These are phyloP conservation scores for Catocala fraxini DNA, from an alignment of 2,888 invertebrate genomes.

Conservation along the genomic window DNA sequence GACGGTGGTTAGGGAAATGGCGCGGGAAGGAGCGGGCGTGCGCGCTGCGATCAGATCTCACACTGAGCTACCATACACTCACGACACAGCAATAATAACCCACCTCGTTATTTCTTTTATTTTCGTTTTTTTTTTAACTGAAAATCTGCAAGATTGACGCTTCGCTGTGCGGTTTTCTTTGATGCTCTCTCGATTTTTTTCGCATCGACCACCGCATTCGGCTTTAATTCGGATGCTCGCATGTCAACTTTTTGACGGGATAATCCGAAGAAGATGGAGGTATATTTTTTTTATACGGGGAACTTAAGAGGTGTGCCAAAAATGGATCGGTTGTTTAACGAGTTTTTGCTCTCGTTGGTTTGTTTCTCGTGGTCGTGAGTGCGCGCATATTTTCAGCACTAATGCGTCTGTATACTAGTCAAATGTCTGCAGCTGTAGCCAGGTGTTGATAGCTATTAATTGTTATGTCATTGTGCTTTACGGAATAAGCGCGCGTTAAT, in stretches of 20 bases:
- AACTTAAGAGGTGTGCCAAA: constrained; percentile 40
- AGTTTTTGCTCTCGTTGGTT: constrained; percentile 24
- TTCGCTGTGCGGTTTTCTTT: constrained; percentile 69
- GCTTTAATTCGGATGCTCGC: constrained; percentile 66
- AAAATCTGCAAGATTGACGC: constrained; percentile 78
- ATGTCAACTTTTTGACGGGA: constrained; percentile 76
- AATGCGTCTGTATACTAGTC: constrained; percentile 30
- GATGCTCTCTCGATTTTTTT: constrained; percentile 53
- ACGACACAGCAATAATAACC: constrained; percentile 74
- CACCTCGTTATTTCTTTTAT: constrained; percentile 68
- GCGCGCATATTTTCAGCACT: constrained; percentile 31
- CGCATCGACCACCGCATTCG: constrained; percentile 60
- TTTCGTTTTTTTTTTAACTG: constrained; percentile 72
- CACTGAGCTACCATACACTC: constrained; percentile 76
- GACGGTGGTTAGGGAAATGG: constrained; percentile 60
- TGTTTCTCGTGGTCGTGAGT: constrained; percentile 26
- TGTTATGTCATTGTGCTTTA: neutral
- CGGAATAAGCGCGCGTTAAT: no score
- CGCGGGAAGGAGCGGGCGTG: constrained; percentile 72
- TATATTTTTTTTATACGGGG: constrained; percentile 34
- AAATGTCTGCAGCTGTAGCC: constrained; percentile 15
- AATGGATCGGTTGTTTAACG: constrained; percentile 34
- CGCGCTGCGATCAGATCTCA: constrained; percentile 76
- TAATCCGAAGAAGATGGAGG: constrained; percentile 61
- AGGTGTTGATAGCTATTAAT: constrained; percentile 5